These are phyloP conservation scores for Acanthoscelides obtectus DNA, from an alignment of 2,888 invertebrate genomes.

Conservation along the genomic window DNA sequence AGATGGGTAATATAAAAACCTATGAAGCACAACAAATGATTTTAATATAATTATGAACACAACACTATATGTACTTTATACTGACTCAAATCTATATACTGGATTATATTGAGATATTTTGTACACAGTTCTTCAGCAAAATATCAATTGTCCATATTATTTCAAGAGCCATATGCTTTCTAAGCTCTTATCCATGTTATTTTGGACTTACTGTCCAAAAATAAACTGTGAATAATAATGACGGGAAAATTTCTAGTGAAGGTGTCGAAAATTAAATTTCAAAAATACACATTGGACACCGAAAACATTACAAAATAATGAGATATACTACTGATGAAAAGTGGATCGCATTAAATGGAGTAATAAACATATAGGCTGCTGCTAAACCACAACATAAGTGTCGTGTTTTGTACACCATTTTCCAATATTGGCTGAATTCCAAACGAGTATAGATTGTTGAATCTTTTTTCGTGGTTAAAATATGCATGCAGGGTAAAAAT, in stretches of 20 bases:
- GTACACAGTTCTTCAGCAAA: background rate
- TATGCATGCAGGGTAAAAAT: background rate
- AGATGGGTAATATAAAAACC: too few species aligned
- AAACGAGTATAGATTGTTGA: background rate
- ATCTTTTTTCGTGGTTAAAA: background rate
- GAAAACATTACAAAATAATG: background rate
- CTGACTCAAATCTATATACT: too few species aligned
- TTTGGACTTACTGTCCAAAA: background rate
- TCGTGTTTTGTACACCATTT: background rate
- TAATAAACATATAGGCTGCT: background rate
- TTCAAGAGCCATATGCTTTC: background rate
- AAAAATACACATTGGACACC: background rate
- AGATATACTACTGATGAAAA: background rate
- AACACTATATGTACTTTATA: too few species aligned
- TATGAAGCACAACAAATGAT: too few species aligned
- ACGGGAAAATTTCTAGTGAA: background rate
- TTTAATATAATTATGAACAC: too few species aligned
- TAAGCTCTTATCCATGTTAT: background rate
- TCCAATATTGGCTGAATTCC: background rate
- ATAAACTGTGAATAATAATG: background rate
- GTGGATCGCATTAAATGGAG: background rate
- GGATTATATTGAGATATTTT: too few species aligned
- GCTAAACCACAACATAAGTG: background rate
- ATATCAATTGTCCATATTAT: background rate
- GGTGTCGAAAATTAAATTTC: background rate